Conservation (phyloP, 2,888 invertebrate species). For the Rotaria magnacalcarata region DNA sequence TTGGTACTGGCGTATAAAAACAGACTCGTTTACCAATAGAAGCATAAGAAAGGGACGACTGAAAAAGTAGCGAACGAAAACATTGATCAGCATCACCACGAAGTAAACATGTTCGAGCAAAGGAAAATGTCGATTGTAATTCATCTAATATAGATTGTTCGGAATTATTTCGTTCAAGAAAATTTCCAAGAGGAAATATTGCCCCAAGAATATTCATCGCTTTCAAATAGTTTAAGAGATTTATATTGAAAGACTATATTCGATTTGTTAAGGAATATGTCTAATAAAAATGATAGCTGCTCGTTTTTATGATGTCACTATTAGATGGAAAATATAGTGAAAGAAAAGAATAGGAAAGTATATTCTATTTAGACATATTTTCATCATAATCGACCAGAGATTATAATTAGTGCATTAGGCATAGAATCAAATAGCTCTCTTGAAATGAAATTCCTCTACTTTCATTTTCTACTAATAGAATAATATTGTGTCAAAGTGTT, state of each 20-base stretch:
- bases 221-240: background rate
- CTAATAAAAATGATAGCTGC: background rate
- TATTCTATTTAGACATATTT: too few species aligned
- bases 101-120: background rate
- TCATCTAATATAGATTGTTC: background rate
- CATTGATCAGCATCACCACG: constrained; percentile 24
- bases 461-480: too few species aligned
- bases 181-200: constrained; percentile 9
- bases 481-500: too few species aligned
- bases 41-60: background rate
- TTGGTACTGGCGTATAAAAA: background rate
- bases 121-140: background rate
- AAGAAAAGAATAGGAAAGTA: too few species aligned
- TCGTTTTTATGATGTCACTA: background rate
- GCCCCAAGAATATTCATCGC: constrained; percentile 4
- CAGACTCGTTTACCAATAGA: background rate
- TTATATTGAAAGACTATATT: too few species aligned
- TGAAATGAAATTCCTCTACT: too few species aligned
- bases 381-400: too few species aligned
- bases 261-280: background rate
- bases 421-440: too few species aligned
- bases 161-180: background rate
- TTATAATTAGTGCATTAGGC: too few species aligned
- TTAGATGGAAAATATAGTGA: background rate
- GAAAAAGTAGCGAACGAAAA: constrained; percentile 5